phyloP scores from a whole-genome alignment of 2,797 vertebrate species.

The Poeciliopsis infans region DNA sequence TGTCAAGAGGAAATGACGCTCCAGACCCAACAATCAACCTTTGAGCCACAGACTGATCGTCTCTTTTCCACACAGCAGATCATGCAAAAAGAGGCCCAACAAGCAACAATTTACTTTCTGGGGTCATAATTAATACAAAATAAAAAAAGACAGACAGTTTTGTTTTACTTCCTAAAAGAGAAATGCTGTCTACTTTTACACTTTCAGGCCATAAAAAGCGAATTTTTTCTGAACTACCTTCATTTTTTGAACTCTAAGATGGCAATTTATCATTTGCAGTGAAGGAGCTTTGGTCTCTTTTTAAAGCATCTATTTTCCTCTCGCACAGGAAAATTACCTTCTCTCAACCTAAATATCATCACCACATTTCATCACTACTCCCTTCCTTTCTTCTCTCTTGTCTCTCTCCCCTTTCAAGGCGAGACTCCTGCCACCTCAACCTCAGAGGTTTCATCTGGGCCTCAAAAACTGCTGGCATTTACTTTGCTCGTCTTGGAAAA shows the following conservation, averaged over 20 bases:
- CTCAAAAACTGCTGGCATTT: constrained; percentile 67
- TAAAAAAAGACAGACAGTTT: not conserved
- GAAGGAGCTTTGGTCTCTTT: constrained; percentile 4
- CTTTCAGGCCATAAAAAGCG: not conserved
- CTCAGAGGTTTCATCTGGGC: constrained; percentile 53
- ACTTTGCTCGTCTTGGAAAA: constrained; percentile 79
- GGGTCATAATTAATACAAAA: not conserved
- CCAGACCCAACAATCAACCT: not conserved
- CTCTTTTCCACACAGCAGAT: not conserved
- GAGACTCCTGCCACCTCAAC: constrained; percentile 56
- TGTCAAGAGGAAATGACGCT: not conserved
- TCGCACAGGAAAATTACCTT: constrained; percentile 11
- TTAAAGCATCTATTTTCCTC: constrained; percentile 1
- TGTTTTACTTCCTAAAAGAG: not conserved
- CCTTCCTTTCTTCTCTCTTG: constrained; percentile 13
- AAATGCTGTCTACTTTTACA: not conserved
- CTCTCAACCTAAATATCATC: constrained; percentile 46
- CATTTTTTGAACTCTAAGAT: not conserved
- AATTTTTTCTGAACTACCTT: not conserved
- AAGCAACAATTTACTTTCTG: not conserved
- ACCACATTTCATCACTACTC: constrained; percentile 34
- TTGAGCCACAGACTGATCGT: not conserved
- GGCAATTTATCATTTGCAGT: constrained; percentile 14
- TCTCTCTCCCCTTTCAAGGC: constrained; percentile 27
- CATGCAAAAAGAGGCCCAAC: not conserved